These are phyloP conservation scores for Salvelinus sp. DNA, from an alignment of 2,113 vertebrate genomes.

Conservation along the genomic window DNA sequence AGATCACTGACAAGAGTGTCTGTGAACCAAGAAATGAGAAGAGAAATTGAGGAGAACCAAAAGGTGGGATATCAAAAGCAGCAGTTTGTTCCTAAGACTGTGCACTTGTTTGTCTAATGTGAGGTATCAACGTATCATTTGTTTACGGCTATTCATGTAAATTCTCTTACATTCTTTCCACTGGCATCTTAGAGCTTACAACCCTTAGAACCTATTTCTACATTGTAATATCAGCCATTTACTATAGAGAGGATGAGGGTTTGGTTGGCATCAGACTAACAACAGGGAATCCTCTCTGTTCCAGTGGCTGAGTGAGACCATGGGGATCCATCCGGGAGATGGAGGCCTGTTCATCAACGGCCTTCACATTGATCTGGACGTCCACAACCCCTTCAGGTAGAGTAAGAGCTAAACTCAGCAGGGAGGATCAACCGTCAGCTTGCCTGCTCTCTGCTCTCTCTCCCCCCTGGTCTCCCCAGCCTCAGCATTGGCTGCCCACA, in stretches of 20 bases:
- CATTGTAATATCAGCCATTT: not conserved
- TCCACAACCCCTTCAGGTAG: slow-evolving; percentile 88
- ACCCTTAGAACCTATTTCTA: not conserved
- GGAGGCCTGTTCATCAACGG: slow-evolving; percentile 90
- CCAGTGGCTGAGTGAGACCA: slow-evolving; percentile 80
- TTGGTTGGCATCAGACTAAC: slow-evolving; percentile 25
- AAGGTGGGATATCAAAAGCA: slow-evolving; percentile 80
- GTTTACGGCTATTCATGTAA: not conserved
- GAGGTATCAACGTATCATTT: not conserved
- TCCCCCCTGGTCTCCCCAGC: slow-evolving; percentile 9
- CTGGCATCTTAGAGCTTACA: not conserved
- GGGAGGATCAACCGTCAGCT: slow-evolving; percentile 16
- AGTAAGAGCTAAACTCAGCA: slow-evolving; percentile 56
- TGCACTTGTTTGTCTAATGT: not conserved
- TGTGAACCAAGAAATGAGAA: slow-evolving; percentile 86
- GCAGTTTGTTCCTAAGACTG: not conserved
- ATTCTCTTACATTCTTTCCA: not conserved
- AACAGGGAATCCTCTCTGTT: slow-evolving; percentile 48
- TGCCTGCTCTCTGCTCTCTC: not conserved
- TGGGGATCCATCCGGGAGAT: slow-evolving; percentile 88
- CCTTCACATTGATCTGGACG: slow-evolving; percentile 83
- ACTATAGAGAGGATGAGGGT: not conserved
- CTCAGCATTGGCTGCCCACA: not conserved
- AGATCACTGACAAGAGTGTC: slow-evolving; percentile 90
- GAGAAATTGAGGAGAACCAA: slow-evolving; percentile 95